A percentile compares a stretch with the other conserved stretches of the same genome.
phyloP scores from a whole-genome alignment of 2,888 invertebrate genomes.

The Tetheella fluctuosa region DNA sequence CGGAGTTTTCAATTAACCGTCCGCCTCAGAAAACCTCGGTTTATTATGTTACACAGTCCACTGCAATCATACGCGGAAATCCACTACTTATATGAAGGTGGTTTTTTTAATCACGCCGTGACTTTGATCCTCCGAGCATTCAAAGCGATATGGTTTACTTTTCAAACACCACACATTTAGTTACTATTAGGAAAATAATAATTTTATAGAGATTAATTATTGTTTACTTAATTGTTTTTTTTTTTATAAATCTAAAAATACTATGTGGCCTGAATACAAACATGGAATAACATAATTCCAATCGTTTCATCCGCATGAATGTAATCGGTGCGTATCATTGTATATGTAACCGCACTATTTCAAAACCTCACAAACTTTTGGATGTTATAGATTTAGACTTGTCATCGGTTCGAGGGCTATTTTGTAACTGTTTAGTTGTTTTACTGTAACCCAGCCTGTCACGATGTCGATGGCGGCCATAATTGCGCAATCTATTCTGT shows the following conservation, averaged over 20 bases:
- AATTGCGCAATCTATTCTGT: constrained; percentile 42
- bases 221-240: too few relatives aligned
- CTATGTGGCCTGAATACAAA: neutral
- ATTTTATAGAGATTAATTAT: too few relatives aligned
- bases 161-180: too few relatives aligned
- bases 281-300: neutral
- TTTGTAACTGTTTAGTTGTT: constrained; percentile 41
- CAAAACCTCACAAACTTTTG: neutral
- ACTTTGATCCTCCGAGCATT: constrained; percentile 16
- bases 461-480: constrained; percentile 42
- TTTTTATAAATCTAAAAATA: neutral
- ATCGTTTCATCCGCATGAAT: neutral
- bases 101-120: constrained; percentile 23
- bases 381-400: constrained; percentile 18
- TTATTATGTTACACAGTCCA: constrained; percentile 34
- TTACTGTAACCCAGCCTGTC: constrained; percentile 30
- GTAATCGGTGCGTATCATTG: neutral
- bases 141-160: neutral
- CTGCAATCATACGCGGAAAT: constrained; percentile 38
- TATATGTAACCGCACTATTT: neutral
- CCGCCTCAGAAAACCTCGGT: constrained; percentile 23
- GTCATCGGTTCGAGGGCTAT: constrained; percentile 33
- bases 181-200: too few relatives aligned
- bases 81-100: constrained; percentile 29
- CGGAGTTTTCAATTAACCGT: constrained; percentile 33